Base-by-base conservation (phyloP, 2,888 invertebrate species). In the Monopis laevigella region DNA sequence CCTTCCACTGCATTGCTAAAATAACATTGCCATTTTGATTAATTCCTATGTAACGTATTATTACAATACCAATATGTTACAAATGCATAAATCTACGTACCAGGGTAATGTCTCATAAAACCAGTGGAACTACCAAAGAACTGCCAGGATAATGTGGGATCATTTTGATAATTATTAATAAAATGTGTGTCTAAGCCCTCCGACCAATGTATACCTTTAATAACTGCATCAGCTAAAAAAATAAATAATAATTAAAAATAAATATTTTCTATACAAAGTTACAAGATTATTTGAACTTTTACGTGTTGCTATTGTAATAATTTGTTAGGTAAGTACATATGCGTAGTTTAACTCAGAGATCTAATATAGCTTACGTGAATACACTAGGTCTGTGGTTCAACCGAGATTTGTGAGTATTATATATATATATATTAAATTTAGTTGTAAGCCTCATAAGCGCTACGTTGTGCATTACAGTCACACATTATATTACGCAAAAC, bases 61-160 rank as follows among this genome's bases (percentile, higher is more conserved):
- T n/a, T 28, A 28, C 5, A n/a, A n/a, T n/a, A 8, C 4, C 11
- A n/a, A n/a, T n/a, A 7, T 28, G 6, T 28, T 28, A 4, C 7
- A 28, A 28, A 6, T n/a, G 11, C 5, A n/a, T 28, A n/a, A 11
- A 5, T 10, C 6, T 21, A 2, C 35, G 60, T 80, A 91, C 93
- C 93, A 54, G 99, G 99, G 78, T 91, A 99, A 65, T 96, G 94
- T 54, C 98, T 85, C 88, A 99, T 94, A 67, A 98, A 98, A 28
- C 99, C 99, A 12, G 93, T 91, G 24, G 96, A 90, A 66, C 96
- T 97, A 48, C 98, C 98, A 70, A 98, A 99, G 69, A 96, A 98
- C 78, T 99, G 99, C 96, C 98, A 99, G 3, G 93, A 93, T 29
- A 97, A 81, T 2, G 93, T 90, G 11, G 93, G 92, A 68, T 96